Conservation (phyloP, 1,140 invertebrate species). For the Drosophila subobscura region DNA sequence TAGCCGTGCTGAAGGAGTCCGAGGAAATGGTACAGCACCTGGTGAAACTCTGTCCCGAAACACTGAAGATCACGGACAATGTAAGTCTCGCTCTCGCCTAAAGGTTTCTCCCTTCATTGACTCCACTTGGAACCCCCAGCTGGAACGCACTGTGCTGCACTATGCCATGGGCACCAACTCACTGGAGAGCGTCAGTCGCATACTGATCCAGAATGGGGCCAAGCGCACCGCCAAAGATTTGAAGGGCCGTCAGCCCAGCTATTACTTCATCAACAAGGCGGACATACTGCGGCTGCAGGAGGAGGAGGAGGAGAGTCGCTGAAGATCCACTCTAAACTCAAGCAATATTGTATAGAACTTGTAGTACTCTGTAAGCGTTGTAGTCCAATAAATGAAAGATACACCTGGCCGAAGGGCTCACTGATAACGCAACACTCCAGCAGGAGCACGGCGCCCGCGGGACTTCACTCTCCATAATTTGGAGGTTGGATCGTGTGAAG, state of each 20-base stretch:
- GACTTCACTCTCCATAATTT: background rate
- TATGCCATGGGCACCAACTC: conserved; percentile 95
- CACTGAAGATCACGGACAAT: conserved; percentile 92
- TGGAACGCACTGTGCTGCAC: conserved; percentile 93
- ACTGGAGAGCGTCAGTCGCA: conserved; percentile 90
- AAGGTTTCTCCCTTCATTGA: background rate
- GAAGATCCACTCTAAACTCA: conserved; percentile 23
- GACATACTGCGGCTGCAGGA: conserved; percentile 93
- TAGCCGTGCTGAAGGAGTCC: conserved; percentile 92
- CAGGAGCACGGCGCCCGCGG: conserved; percentile 15
- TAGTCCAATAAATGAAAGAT: conserved; percentile 58
- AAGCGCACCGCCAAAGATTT: conserved; percentile 92
- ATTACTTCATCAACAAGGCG: conserved; percentile 95
- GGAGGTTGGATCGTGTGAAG: conserved; percentile 3
- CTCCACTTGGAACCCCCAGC: conserved; percentile 83
- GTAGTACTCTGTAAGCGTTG: conserved; percentile 52
- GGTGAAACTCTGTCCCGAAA: conserved; percentile 88
- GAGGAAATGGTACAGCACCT: conserved; percentile 90
- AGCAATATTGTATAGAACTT: conserved; percentile 20
- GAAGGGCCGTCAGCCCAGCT: conserved; percentile 94
- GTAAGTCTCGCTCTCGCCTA: conserved; percentile 86
- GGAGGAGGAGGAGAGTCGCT: conserved; percentile 87
- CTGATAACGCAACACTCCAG: conserved; percentile 1
- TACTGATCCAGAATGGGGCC: conserved; percentile 92
- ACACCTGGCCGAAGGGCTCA: background rate